A percentile compares a stretch with the other conserved stretches of the same genome.
These are phyloP conservation scores for Trialeurodes vaporariorum DNA, from an alignment of 1,140 invertebrate genomes.

Conservation along the genomic window DNA sequence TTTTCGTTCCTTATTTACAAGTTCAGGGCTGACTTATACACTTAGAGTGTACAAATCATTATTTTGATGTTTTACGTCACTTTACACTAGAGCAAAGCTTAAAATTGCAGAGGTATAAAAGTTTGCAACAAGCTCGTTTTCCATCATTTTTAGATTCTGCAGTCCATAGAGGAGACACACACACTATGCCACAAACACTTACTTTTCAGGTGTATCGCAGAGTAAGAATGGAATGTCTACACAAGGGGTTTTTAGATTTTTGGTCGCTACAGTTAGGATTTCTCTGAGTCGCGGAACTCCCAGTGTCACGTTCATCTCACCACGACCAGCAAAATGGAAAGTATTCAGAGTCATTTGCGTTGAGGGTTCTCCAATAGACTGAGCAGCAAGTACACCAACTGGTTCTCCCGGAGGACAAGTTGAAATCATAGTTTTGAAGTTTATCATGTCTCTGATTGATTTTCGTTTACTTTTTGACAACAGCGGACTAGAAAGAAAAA, in stretches of 20 bases:
- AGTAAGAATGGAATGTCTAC: constrained; percentile 80
- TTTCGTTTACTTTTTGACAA: constrained; percentile 21
- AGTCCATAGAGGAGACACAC: neutral
- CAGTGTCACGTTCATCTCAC: constrained; percentile 99
- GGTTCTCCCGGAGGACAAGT: constrained; percentile 84
- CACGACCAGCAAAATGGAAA: constrained; percentile 98
- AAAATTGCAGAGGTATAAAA: too few species aligned
- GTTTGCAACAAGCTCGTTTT: too few species aligned
- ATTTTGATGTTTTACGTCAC: too few species aligned
- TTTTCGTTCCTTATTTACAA: too few species aligned
- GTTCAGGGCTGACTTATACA: too few species aligned
- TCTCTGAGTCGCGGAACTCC: constrained; percentile 93
- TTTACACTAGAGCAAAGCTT: too few species aligned
- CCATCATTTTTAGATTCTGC: neutral
- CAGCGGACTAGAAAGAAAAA: neutral
- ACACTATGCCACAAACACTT: constrained; percentile 2
- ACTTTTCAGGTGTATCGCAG: constrained; percentile 8
- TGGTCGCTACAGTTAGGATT: constrained; percentile 91
- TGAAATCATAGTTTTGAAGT: constrained; percentile 61
- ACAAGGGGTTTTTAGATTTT: constrained; percentile 82
- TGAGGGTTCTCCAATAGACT: constrained; percentile 95
- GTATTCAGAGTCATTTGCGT: constrained; percentile 99
- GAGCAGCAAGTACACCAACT: constrained; percentile 88
- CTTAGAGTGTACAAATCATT: too few species aligned
- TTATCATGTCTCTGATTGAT: constrained; percentile 53